These are phyloP conservation scores for Hozukius guyotensis DNA, from an alignment of 2,797 vertebrate species.

Conservation along the genomic window DNA sequence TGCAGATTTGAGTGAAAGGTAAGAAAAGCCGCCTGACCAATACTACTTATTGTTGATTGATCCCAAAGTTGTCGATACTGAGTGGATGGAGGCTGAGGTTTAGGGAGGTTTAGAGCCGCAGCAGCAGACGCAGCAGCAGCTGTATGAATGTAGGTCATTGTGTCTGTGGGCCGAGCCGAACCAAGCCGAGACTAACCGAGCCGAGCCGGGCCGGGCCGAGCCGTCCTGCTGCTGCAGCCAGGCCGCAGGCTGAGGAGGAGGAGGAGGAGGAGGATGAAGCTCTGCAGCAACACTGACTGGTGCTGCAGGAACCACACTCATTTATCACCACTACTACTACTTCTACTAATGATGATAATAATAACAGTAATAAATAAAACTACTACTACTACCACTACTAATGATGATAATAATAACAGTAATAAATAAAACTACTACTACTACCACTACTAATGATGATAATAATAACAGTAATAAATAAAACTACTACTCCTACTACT, in stretches of 20 bases:
- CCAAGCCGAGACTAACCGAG: slow-evolving; percentile 43
- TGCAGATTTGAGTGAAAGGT: slow-evolving; percentile 66
- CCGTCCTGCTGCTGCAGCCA: slow-evolving; percentile 39
- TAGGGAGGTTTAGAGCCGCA: slow-evolving; percentile 7
- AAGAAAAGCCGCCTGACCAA: slow-evolving; percentile 41
- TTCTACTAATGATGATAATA: accelerated
- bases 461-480: too few species aligned
- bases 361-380: not conserved
- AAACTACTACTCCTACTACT: too few species aligned
- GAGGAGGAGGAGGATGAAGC: slow-evolving; percentile 30
- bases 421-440: too few species aligned
- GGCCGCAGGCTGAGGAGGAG: slow-evolving; percentile 43
- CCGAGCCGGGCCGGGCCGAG: slow-evolving; percentile 12
- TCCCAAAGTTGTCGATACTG: slow-evolving; percentile 20
- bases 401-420: too few species aligned
- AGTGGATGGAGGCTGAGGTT: not conserved
- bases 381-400: too few species aligned
- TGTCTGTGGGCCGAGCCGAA: slow-evolving; percentile 71
- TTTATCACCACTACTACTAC: not conserved
- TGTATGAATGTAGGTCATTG: slow-evolving; percentile 73
- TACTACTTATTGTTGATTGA: slow-evolving; percentile 22
- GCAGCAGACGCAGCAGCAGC: slow-evolving; percentile 29
- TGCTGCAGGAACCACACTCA: not conserved
- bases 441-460: too few species aligned
- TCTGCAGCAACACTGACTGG: slow-evolving; percentile 21